Evolutionary conservation across 2,797 vertebrate genomes (phyloP).

Genomic region (Fistularia commersonii): DNA sequence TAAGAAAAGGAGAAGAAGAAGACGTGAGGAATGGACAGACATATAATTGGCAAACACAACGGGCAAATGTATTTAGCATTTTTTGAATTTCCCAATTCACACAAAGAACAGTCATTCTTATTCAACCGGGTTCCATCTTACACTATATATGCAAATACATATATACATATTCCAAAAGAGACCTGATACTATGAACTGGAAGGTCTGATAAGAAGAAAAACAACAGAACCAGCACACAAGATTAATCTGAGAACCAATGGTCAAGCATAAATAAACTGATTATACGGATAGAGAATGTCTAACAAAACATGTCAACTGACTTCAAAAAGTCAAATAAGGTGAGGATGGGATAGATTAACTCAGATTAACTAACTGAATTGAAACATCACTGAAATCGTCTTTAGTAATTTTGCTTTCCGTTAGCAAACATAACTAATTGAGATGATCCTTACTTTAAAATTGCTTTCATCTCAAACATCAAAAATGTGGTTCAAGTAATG

Average conservation of each 20-base stretch:
- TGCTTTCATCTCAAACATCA: background rate
- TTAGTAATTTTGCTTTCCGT: background rate
- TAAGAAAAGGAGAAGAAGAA: conserved; percentile 17
- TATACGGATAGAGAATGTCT: conserved; percentile 8
- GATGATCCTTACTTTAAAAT: background rate
- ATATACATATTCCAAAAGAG: conserved; percentile 44
- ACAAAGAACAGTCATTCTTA: conserved; percentile 46
- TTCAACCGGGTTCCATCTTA: conserved; percentile 39
- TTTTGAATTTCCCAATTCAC: conserved; percentile 23
- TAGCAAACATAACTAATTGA: background rate
- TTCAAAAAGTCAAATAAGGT: too few species aligned
- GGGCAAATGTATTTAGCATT: conserved; percentile 13
- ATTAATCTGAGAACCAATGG: conserved; percentile 25
- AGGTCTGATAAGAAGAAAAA: conserved; percentile 38
- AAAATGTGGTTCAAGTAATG: background rate
- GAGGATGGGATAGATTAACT: too few species aligned
- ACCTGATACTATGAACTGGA: conserved; percentile 39
- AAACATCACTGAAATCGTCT: too few species aligned
- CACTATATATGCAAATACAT: conserved; percentile 68
- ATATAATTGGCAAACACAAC: background rate
- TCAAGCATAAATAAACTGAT: conserved; percentile 22
- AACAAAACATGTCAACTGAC: too few species aligned
- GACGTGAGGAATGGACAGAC: conserved; percentile 13
- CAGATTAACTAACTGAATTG: too few species aligned
- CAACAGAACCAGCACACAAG: conserved; percentile 17